Conservation (phyloP, 2,888 invertebrate genomes). For the Lasioglossum leucozonium region DNA sequence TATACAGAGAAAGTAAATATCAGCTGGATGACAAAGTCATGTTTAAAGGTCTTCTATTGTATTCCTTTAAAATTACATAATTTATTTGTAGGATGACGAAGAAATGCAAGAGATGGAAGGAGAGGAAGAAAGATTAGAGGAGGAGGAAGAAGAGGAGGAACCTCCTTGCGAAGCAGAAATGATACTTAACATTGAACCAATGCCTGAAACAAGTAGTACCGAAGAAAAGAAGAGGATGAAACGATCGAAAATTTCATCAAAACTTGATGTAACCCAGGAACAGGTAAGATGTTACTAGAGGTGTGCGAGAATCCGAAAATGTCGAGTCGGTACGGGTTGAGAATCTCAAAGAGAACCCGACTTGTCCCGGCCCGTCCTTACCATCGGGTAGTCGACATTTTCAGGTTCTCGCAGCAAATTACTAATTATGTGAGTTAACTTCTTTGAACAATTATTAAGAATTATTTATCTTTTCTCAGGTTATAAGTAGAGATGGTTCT, state of each 20-base stretch:
- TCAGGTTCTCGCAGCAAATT: neutral
- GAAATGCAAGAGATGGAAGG: conserved; percentile 46
- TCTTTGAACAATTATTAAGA: conserved; percentile 1
- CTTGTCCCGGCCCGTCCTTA: too few species aligned
- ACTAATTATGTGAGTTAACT: neutral
- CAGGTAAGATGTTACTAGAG: conserved; percentile 54
- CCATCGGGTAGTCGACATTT: neutral
- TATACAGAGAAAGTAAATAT: conserved; percentile 36
- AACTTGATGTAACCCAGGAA: conserved; percentile 58
- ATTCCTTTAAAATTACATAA: neutral
- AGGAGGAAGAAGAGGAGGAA: conserved; percentile 53
- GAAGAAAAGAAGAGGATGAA: conserved; percentile 60
- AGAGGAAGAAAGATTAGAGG: conserved; percentile 50
- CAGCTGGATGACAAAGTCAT: conserved; percentile 12
- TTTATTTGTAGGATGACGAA: conserved; percentile 43
- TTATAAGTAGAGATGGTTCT: conserved; percentile 82
- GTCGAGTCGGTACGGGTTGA: too few species aligned
- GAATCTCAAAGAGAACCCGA: too few species aligned
- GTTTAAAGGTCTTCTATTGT: neutral
- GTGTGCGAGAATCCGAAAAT: neutral
- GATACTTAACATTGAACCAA: conserved; percentile 50
- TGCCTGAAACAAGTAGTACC: conserved; percentile 45
- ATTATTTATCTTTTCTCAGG: conserved; percentile 57
- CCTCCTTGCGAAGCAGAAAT: conserved; percentile 46
- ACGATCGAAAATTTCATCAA: conserved; percentile 57